phyloP scores from a whole-genome alignment of 1,140 invertebrate genomes.

The Pogonomyrmex californicus region DNA sequence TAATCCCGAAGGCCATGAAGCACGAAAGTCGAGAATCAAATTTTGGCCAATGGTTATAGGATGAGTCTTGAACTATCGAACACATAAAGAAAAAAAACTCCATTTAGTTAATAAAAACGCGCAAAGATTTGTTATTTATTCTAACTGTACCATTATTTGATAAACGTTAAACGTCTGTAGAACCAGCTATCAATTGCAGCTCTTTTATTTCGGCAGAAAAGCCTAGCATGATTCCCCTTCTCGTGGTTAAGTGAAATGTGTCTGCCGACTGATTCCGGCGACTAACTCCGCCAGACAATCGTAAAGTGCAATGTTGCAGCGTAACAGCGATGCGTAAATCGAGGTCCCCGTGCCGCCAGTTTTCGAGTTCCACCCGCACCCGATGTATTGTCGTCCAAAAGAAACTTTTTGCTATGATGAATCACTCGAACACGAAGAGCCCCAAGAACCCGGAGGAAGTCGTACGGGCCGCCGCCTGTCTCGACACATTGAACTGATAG shows the following conservation, averaged over 20 bases:
- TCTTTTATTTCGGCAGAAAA: constrained; percentile 62
- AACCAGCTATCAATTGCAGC: background rate
- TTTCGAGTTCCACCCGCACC: constrained; percentile 82
- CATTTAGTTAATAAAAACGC: constrained; percentile 17
- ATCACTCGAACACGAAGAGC: constrained; percentile 86
- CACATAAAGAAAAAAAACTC: background rate
- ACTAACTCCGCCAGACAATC: constrained; percentile 75
- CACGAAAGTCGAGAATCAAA: constrained; percentile 77
- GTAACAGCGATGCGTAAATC: constrained; percentile 83
- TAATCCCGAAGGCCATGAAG: constrained; percentile 87
- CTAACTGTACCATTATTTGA: constrained; percentile 8
- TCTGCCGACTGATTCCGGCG: constrained; percentile 78
- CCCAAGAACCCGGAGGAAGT: constrained; percentile 83
- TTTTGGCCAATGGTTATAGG: constrained; percentile 20
- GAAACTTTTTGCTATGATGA: constrained; percentile 83
- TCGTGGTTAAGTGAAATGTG: constrained; percentile 77
- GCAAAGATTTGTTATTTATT: background rate
- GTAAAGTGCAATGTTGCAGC: constrained; percentile 74
- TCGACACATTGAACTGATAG: constrained; percentile 3
- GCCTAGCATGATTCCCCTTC: constrained; percentile 74
- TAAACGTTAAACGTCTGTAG: background rate
- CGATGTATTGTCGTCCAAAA: constrained; percentile 85
- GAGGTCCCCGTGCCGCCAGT: constrained; percentile 84
- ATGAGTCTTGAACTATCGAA: background rate
- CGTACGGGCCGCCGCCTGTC: constrained; percentile 47